phyloP scores from a whole-genome alignment of 1,140 invertebrate species.

The Paraescarpia echinospica region DNA sequence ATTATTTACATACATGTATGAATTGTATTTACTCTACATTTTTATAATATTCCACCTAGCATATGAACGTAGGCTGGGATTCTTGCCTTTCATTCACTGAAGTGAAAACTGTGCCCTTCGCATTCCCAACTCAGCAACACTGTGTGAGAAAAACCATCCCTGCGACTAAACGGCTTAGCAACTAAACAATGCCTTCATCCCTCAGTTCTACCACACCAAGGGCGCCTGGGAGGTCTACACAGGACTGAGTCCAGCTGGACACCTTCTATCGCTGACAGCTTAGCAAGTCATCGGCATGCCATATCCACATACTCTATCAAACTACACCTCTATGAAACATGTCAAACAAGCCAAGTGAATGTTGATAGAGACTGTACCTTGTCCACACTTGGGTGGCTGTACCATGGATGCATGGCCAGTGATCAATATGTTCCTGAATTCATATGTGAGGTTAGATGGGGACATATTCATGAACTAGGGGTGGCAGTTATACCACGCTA shows the following conservation, averaged over 20 bases:
- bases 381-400: not conserved
- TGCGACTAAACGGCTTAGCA: not conserved
- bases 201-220: not conserved
- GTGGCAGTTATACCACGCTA: too few relatives aligned
- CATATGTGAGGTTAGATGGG: not conserved
- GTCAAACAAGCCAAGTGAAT: not conserved
- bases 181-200: not conserved
- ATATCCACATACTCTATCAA: not conserved
- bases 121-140: too few relatives aligned
- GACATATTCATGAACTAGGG: too few relatives aligned
- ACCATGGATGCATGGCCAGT: not conserved
- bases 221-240: too few relatives aligned
- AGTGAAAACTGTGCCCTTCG: too few relatives aligned
- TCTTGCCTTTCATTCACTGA: too few relatives aligned
- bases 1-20: too few relatives aligned
- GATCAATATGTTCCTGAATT: not conserved
- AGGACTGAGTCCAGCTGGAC: not conserved
- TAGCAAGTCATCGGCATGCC: not conserved
- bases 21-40: too few relatives aligned
- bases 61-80: too few relatives aligned
- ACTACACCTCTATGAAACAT: not conserved
- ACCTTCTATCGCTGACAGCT: not conserved
- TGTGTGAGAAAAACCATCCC: too few relatives aligned
- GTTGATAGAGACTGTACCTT: not conserved
- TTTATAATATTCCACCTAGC: too few relatives aligned